Evolutionary conservation across 2,113 vertebrate genomes (phyloP), one percentile per base, ranked within the genome.

Genomic region (Eretmochelys imbricata): DNA sequence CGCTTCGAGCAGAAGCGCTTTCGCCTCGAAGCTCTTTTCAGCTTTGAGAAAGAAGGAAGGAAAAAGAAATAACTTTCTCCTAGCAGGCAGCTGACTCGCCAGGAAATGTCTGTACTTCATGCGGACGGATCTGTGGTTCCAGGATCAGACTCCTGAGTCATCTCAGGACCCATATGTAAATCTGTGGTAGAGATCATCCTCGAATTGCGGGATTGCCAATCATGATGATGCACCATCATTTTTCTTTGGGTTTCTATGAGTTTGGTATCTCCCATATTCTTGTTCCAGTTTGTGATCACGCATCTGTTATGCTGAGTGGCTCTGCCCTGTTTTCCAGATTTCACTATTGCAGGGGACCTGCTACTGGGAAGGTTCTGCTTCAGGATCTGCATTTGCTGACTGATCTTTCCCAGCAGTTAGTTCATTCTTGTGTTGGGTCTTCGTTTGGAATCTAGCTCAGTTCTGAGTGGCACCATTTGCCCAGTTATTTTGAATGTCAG

Each of bases 251-350:
- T 94, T 85, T 93, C 85, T 53, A 25, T 42, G 0, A 0, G 55
- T 19, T 90, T 57, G 75, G 7, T 8, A 25, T 53, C 57, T 91
- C 20, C 54, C 2, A 50, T 12, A 54, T 62, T 27, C 79, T 51
- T 38, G 57, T 93, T 72, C 82, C 27, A 46, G 54, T 49, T 79
- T 50, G 57, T 0, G 0, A 17, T 38, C 0, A 0, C 25, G 5
- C 8, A 9, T 25, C 48, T 27, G 72, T 42, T 24, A 22, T 0
- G 0, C 48, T 0, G 6, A 0, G 53, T 10, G 38, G 62, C 35
- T 42, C 62, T 82, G 31, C 13, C 51, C 27, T 49, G 46, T 12
- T 79, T 3, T 25, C 31, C 51, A 14, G n/a, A 4, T 46, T n/a
- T 42, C 24, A 42, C 16, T 9, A 5, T 42, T 42, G 49, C 14